Evolutionary conservation across 1,140 invertebrate genomes (phyloP).

Genomic region (Ditylenchus dipsaci): DNA sequence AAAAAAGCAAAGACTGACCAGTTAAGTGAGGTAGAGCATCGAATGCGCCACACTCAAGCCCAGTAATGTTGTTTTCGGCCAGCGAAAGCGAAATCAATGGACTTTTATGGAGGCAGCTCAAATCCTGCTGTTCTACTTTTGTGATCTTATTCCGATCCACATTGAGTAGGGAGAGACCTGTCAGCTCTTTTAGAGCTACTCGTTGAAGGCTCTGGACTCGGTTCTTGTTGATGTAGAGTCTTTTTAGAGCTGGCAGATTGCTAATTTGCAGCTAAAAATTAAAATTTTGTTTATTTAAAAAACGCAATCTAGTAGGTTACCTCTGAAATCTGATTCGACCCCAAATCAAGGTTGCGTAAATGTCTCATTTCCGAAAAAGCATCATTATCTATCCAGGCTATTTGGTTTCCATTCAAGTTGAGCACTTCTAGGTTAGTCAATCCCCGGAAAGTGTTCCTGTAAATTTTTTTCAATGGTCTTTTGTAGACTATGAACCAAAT

Average conservation of each 20-base stretch:
- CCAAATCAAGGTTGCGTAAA: constrained; percentile 43
- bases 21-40: constrained; percentile 21
- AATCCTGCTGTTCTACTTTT: constrained; percentile 33
- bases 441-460: constrained; percentile 48
- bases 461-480: too few relatives aligned
- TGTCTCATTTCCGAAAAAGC: constrained; percentile 42
- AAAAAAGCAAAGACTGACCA: constrained; percentile 21
- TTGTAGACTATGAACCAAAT: too few relatives aligned
- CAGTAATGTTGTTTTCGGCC: constrained; percentile 45
- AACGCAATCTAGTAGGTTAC: constrained; percentile 8
- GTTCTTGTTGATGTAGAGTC: constrained; percentile 53
- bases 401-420: constrained; percentile 36
- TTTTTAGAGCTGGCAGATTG: constrained; percentile 38
- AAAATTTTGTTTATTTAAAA: background rate
- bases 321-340: constrained; percentile 35
- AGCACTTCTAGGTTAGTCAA: constrained; percentile 40
- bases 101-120: constrained; percentile 33
- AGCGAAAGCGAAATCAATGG: constrained; percentile 41
- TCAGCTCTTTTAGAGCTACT: constrained; percentile 36
- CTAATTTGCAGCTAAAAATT: constrained; percentile 37
- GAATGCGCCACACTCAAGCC: constrained; percentile 35
- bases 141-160: constrained; percentile 44
- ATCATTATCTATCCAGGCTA: constrained; percentile 27
- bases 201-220: constrained; percentile 38
- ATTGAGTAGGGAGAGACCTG: constrained; percentile 28